Conservation (phyloP, 2,113 vertebrate species). For the Mystacornis crossleyi region DNA sequence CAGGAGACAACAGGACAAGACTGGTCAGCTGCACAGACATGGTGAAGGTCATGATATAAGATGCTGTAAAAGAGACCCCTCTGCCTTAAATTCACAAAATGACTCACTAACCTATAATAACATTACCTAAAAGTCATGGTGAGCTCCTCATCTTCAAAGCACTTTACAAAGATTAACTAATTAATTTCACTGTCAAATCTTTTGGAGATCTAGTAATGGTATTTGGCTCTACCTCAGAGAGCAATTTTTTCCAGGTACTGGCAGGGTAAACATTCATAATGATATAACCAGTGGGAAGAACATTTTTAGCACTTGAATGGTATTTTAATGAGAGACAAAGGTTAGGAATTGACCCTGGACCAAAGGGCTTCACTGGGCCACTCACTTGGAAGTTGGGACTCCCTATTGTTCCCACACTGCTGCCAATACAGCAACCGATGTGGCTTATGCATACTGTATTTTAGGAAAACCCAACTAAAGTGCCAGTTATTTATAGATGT, state of each 20-base stretch:
- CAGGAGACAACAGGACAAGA: not conserved
- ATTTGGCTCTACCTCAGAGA: conserved; percentile 75
- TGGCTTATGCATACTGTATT: not conserved
- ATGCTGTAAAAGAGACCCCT: not conserved
- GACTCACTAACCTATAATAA: conserved; percentile 74
- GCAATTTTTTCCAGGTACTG: conserved; percentile 73
- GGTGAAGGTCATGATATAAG: not conserved
- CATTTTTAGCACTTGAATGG: conserved; percentile 30
- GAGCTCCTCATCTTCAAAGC: conserved; percentile 74
- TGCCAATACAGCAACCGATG: not conserved
- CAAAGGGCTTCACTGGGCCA: conserved; percentile 6
- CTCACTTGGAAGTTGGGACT: not conserved
- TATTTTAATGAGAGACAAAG: conserved; percentile 40
- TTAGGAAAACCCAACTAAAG: not conserved
- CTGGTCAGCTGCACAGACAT: accelerated
- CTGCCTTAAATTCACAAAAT: conserved; percentile 61
- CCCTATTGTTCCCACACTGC: not conserved
- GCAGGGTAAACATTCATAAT: conserved; percentile 72
- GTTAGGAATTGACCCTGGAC: conserved; percentile 47
- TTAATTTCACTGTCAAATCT: conserved; percentile 77
- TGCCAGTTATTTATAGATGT: not conserved
- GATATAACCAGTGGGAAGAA: conserved; percentile 71
- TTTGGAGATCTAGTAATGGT: conserved; percentile 74
- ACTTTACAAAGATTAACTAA: conserved; percentile 75
- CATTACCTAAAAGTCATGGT: conserved; percentile 70